A percentile compares a stretch with the other conserved stretches of the same genome.
Conservation (phyloP, 2,888 invertebrate genomes). For the Oxyscelio sp. region DNA sequence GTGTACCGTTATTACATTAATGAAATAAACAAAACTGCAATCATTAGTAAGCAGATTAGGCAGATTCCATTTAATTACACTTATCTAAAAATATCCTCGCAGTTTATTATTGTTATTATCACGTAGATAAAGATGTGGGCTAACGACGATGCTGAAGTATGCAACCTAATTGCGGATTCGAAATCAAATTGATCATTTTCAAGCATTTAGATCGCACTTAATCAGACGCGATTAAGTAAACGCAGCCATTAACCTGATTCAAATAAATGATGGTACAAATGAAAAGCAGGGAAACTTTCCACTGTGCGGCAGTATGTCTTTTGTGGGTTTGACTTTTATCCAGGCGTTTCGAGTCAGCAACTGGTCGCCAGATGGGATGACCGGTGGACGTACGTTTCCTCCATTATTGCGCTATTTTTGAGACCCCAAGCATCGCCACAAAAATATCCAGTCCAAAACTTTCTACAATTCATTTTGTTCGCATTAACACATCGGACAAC, state of each 20-base stretch:
- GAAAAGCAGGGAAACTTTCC: conserved; percentile 25
- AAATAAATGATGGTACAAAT: not conserved
- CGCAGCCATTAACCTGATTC: not conserved
- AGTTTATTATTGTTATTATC: no score
- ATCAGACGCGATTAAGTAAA: not conserved
- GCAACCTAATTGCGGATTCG: no score
- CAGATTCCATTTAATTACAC: no score
- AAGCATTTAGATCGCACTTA: not conserved
- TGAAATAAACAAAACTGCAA: no score
- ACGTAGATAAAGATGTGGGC: no score
- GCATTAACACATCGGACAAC: not conserved
- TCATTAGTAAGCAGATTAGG: no score
- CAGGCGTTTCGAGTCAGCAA: conserved; percentile 87
- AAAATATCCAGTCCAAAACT: conserved; percentile 4
- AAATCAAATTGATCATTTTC: not conserved
- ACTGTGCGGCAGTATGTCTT: conserved; percentile 18
- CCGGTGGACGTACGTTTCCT: conserved; percentile 2
- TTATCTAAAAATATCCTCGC: no score
- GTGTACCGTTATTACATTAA: no score
- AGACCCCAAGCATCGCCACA: not conserved
- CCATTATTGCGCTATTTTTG: conserved; percentile 28
- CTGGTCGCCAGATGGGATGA: conserved; percentile 44
- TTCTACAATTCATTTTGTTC: conserved; percentile 22
- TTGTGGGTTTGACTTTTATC: no score
- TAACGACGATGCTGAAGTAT: no score